Conservation (phyloP, 2,113 vertebrate genomes). For the Dendrocopos noguchii region DNA sequence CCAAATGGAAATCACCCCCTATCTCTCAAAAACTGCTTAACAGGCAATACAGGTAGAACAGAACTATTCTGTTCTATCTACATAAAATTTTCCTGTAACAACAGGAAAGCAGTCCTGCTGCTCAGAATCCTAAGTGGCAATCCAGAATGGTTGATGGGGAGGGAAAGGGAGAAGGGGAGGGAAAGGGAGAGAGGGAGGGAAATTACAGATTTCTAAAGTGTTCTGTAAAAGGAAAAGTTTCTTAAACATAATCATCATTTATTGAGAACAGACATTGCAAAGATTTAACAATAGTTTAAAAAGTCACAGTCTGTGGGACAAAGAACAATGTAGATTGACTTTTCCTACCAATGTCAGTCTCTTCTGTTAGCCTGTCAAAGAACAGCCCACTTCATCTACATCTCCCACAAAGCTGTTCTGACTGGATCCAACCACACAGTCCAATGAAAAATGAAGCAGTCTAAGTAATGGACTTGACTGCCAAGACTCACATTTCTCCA, state of each 20-base stretch:
- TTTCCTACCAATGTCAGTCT: neutral
- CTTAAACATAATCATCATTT: neutral
- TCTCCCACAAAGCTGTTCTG: neutral
- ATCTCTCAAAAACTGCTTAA: neutral
- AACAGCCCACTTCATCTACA: neutral
- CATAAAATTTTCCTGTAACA: neutral
- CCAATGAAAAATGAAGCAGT: neutral
- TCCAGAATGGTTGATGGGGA: neutral
- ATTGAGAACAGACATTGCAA: neutral
- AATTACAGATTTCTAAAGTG: neutral
- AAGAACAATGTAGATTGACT: neutral
- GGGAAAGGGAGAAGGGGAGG: no score
- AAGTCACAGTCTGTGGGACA: neutral
- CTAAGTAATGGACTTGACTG: neutral
- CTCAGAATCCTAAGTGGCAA: neutral
- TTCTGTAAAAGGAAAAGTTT: neutral
- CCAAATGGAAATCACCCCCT: neutral
- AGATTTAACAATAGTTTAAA: neutral
- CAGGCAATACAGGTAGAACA: neutral
- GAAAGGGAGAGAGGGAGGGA: neutral
- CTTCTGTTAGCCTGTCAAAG: neutral
- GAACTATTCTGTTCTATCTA: neutral
- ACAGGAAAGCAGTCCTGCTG: neutral
- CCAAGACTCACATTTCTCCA: neutral
- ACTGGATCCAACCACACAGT: neutral